phyloP scores from a whole-genome alignment of 2,888 invertebrate genomes.

The Artemia sp. region DNA sequence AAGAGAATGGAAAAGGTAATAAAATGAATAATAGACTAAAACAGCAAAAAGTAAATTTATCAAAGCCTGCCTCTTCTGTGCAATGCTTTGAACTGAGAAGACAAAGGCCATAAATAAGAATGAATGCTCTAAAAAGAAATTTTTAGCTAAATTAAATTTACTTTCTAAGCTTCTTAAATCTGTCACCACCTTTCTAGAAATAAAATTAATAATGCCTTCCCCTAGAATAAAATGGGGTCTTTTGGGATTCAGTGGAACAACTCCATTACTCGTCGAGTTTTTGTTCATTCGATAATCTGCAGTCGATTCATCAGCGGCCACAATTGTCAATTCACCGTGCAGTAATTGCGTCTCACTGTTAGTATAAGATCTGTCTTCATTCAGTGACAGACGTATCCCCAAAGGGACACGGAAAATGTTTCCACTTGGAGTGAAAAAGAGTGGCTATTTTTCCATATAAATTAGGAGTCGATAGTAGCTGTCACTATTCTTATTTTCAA shows the following conservation, averaged over 20 bases:
- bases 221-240: background rate
- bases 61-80: too few species aligned
- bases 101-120: too few species aligned
- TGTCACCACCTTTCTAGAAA: background rate
- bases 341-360: constrained; percentile 15
- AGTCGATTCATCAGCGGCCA: constrained; percentile 15
- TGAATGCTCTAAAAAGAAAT: too few species aligned
- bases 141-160: too few species aligned
- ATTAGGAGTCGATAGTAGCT: background rate
- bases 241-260: constrained; percentile 8
- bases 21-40: too few species aligned
- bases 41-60: too few species aligned
- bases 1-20: too few species aligned
- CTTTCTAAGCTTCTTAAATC: too few species aligned
- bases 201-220: constrained; percentile 1
- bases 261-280: constrained; percentile 15
- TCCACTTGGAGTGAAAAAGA: constrained; percentile 12
- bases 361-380: constrained; percentile 11
- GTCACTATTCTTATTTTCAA: background rate
- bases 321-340: constrained; percentile 13
- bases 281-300: constrained; percentile 14
- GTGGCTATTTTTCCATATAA: constrained; percentile 14
- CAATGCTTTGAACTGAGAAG: too few species aligned
- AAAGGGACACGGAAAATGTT: constrained; percentile 8
- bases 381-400: constrained; percentile 12